These are phyloP conservation scores for Cheirogaleus medius DNA, from an alignment of 2,113 vertebrate genomes.

Conservation along the genomic window DNA sequence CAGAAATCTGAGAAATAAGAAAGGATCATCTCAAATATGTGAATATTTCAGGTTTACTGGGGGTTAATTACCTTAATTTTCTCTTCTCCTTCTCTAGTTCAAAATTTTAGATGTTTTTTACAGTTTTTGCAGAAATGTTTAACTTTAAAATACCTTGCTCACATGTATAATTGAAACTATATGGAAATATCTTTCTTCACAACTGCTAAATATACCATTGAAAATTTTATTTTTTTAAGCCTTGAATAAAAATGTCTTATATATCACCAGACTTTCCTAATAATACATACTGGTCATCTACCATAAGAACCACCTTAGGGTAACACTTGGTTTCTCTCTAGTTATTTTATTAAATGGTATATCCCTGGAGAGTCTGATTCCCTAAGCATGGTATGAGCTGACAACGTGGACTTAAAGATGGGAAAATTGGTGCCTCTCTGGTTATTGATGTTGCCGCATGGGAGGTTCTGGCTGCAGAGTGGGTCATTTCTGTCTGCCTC, in stretches of 20 bases:
- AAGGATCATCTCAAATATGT: background rate
- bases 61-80: background rate
- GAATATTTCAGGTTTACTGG: background rate
- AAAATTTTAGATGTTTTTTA: conserved; percentile 17
- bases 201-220: background rate
- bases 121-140: conserved; percentile 17
- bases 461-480: conserved; percentile 61
- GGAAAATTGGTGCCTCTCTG: background rate
- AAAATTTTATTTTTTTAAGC: conserved; percentile 12
- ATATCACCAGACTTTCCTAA: background rate
- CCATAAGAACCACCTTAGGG: background rate
- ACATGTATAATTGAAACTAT: background rate
- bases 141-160: background rate
- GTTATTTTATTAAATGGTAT: background rate
- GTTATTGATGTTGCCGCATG: conserved; percentile 38
- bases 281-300: background rate
- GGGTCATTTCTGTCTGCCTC: conserved; percentile 43
- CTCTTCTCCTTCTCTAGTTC: background rate
- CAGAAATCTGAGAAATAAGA: background rate
- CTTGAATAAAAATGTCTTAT: conserved; percentile 4
- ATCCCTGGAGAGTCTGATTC: background rate
- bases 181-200: conserved; percentile 2
- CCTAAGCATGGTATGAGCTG: background rate
- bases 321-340: background rate
- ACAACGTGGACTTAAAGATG: background rate